Conservation (phyloP, 2,797 vertebrate species). For the Chiroxiphia lanceolata region DNA sequence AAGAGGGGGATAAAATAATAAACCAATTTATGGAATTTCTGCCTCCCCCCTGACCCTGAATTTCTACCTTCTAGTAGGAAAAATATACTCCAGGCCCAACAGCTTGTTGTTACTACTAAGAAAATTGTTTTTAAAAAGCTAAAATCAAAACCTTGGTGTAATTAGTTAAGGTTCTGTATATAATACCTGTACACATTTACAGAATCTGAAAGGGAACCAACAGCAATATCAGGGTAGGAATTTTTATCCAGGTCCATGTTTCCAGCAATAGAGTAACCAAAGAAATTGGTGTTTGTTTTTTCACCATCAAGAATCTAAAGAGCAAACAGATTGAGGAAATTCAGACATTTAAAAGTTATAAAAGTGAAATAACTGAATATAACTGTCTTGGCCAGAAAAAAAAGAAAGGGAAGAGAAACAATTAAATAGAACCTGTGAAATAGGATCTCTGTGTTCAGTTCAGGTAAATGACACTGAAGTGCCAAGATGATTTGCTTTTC, state of each 20-base stretch:
- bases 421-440: neutral
- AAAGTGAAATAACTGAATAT: neutral
- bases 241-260: slow-evolving; percentile 96
- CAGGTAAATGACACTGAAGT: neutral
- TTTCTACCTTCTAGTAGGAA: neutral
- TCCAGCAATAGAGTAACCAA: slow-evolving; percentile 95
- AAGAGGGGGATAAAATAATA: neutral
- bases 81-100: neutral
- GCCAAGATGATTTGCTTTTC: neutral
- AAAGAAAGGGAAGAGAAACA: neutral
- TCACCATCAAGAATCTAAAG: slow-evolving; percentile 87
- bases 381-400: neutral
- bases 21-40: neutral
- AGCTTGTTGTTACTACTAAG: neutral
- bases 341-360: neutral
- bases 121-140: neutral
- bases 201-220: slow-evolving; percentile 92
- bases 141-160: neutral
- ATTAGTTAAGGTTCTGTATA: neutral
- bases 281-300: slow-evolving; percentile 77
- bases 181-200: slow-evolving; percentile 88
- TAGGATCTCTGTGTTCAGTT: neutral
- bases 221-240: slow-evolving; percentile 93
- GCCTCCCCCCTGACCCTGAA: accelerated
- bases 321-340: slow-evolving; percentile 8